A percentile compares a stretch with the other conserved stretches of the same genome.
Evolutionary conservation across 2,113 vertebrate species (phyloP).

Genomic region (Channa argus): DNA sequence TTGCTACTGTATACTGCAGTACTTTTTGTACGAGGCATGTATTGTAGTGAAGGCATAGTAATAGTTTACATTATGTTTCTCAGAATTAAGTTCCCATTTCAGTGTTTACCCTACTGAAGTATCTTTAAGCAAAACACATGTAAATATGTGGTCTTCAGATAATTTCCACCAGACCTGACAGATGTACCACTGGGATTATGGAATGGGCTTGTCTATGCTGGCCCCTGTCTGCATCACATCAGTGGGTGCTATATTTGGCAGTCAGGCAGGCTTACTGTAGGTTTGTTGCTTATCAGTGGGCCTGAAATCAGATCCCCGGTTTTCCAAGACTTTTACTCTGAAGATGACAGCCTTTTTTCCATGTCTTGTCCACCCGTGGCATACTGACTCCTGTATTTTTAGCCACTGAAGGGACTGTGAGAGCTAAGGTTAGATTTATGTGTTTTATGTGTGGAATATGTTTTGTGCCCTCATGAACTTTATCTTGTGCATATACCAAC

Average conservation of each 20-base stretch:
- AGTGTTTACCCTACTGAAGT: background rate
- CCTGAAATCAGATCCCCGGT: conserved; percentile 78
- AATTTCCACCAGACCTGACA: conserved; percentile 8
- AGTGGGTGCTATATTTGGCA: conserved; percentile 73
- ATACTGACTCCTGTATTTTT: conserved; percentile 78
- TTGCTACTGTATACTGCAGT: background rate
- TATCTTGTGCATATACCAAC: background rate
- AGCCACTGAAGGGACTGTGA: conserved; percentile 73
- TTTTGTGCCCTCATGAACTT: conserved; percentile 10
- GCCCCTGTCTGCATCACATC: conserved; percentile 34
- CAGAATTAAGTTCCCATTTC: conserved; percentile 7
- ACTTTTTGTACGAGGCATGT: background rate
- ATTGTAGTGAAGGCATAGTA: background rate
- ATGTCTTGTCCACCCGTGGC: conserved; percentile 62
- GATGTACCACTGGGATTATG: background rate
- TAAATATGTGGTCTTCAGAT: conserved; percentile 1
- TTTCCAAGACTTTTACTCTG: conserved; percentile 81
- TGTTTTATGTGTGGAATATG: conserved; percentile 26
- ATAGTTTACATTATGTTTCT: conserved; percentile 5
- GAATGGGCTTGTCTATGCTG: conserved; percentile 3
- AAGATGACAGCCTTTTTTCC: conserved; percentile 81
- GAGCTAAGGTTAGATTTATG: conserved; percentile 7
- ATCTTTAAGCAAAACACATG: conserved; percentile 1
- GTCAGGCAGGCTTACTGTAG: conserved; percentile 51
- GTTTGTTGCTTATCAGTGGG: conserved; percentile 81